phyloP scores from a whole-genome alignment of 1,140 invertebrate genomes.

The Carposina sasakii region DNA sequence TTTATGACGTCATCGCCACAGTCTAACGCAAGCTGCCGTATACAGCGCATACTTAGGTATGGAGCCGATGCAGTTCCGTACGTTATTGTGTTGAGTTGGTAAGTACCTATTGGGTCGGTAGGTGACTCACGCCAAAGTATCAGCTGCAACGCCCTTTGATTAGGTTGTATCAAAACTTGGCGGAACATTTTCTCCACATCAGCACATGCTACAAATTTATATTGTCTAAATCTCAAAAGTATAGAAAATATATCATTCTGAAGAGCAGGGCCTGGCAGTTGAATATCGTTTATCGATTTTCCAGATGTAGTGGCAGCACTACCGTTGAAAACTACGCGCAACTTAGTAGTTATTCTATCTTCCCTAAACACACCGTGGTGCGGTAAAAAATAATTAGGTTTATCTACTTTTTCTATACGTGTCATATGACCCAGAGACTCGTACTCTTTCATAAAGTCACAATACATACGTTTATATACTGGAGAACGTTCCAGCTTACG shows the following conservation, averaged over 20 bases:
- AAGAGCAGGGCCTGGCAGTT: conserved; percentile 31
- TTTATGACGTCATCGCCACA: conserved; percentile 4
- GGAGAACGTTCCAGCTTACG: not conserved
- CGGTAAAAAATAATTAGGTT: conserved; percentile 5
- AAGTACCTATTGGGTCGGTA: conserved; percentile 21
- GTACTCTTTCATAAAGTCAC: conserved; percentile 1
- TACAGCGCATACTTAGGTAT: conserved; percentile 32
- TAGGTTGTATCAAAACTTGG: conserved; percentile 31
- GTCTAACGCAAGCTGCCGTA: conserved; percentile 38
- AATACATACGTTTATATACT: conserved; percentile 1
- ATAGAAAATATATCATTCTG: conserved; percentile 38
- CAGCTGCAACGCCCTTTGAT: conserved; percentile 38
- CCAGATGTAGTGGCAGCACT: conserved; percentile 10
- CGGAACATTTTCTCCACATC: conserved; percentile 61
- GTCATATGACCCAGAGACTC: conserved; percentile 10
- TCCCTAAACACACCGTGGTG: conserved; percentile 14
- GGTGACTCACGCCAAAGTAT: conserved; percentile 41
- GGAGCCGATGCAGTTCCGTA: conserved; percentile 41
- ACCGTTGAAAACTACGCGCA: conserved; percentile 7
- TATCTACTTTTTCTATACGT: not conserved
- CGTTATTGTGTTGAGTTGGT: conserved; percentile 15
- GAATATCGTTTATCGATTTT: conserved; percentile 32
- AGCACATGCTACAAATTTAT: conserved; percentile 34
- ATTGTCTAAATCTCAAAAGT: conserved; percentile 33
- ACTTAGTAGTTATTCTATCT: conserved; percentile 9